These are phyloP conservation scores for Andricus quercusramuli DNA, from an alignment of 2,888 invertebrate genomes.

Conservation along the genomic window DNA sequence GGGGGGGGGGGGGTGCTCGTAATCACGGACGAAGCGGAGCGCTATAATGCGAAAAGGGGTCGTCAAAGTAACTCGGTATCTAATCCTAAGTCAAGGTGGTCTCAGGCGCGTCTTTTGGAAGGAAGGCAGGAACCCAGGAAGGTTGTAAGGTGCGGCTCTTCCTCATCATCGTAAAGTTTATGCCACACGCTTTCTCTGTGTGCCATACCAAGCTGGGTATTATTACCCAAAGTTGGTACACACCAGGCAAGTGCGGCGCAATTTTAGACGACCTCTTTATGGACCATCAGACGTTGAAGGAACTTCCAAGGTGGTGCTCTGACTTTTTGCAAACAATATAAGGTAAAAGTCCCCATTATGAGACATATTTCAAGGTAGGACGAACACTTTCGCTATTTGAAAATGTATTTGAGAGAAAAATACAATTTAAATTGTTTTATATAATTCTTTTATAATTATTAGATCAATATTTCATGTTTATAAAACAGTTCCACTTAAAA, in stretches of 20 bases:
- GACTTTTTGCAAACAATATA: not conserved
- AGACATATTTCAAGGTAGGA: no score
- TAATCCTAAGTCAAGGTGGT: conserved; percentile 20
- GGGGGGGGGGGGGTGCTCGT: not conserved
- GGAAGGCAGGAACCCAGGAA: conserved; percentile 50
- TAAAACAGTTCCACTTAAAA: no score
- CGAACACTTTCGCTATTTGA: no score
- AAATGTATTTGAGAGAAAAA: no score
- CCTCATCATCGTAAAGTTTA: conserved; percentile 69
- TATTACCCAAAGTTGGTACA: conserved; percentile 12
- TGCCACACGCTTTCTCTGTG: conserved; percentile 51
- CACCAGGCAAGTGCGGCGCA: conserved; percentile 53
- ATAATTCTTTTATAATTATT: no score
- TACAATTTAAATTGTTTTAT: no score
- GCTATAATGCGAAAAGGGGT: not conserved
- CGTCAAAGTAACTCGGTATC: conserved; percentile 14
- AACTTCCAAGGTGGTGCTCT: conserved; percentile 53
- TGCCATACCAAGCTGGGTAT: not conserved
- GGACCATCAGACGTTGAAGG: conserved; percentile 60
- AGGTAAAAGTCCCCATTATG: no score
- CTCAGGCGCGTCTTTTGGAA: conserved; percentile 14
- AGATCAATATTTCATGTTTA: no score
- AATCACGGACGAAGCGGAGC: not conserved
- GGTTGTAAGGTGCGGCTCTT: conserved; percentile 58
- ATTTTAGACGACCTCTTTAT: conserved; percentile 64